These are phyloP conservation scores for Spinus pinus DNA, from an alignment of 2,797 vertebrate genomes.

Conservation along the genomic window DNA sequence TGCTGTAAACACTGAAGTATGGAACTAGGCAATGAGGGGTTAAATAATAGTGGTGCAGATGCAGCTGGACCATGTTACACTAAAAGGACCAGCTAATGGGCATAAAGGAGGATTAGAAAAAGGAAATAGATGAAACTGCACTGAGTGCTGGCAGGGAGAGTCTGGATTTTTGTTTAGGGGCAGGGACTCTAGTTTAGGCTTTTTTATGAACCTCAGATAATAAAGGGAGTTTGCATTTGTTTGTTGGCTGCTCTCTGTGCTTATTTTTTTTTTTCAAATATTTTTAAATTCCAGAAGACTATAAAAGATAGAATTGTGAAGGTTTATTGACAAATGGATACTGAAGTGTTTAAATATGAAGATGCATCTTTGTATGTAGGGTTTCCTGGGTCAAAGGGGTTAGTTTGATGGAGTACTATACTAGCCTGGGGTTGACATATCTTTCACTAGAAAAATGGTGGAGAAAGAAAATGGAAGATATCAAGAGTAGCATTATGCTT, in stretches of 20 bases:
- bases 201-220: background rate
- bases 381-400: background rate
- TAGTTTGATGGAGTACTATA: background rate
- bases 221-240: background rate
- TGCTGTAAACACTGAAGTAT: background rate
- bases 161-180: background rate
- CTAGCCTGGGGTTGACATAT: background rate
- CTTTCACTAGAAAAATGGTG: background rate
- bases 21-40: background rate
- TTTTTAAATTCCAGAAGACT: background rate
- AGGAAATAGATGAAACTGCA: conserved; percentile 23
- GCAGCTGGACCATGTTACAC: conserved; percentile 48
- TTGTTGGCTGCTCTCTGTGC: background rate
- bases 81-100: conserved; percentile 42
- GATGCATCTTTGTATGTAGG: background rate
- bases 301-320: background rate
- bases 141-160: background rate
- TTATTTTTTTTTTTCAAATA: background rate
- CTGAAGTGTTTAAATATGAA: background rate
- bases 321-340: background rate
- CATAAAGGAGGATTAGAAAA: conserved; percentile 54
- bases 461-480: background rate
- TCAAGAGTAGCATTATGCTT: background rate
- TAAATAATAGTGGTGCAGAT: background rate
- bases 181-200: background rate